Base-by-base conservation (phyloP, 2,797 vertebrate genomes). In the Brachymystax lenok region DNA sequence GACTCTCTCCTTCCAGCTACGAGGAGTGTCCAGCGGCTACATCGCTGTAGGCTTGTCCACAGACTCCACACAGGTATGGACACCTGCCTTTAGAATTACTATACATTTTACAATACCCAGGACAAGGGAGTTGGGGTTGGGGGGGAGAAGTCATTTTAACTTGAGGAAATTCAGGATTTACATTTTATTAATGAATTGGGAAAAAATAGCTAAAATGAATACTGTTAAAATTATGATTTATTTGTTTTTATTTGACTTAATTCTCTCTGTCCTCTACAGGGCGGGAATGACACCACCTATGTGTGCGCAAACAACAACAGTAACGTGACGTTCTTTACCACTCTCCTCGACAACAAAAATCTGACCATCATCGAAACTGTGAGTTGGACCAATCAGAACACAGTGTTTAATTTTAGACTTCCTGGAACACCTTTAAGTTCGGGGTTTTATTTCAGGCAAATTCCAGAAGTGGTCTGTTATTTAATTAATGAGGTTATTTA, bases 271-370 rank as follows among this genome's bases (percentile, higher is more conserved):
- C 7, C 5, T 12, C 54, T 33, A 5, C 54, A 73, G 71, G 17
- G 17, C 0, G 10, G 0, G 12, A 59, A 59, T 1, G 12, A 33
- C 71, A 13, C 17, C 19, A 73, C 28, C 19, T 73, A 73, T 59
- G 54, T 73, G 27, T 73, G 71, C 10, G 71, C 71, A 4, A 73
- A 73, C 19, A n/a, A 21, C 71, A 61, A 59, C 2, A 5, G 71
- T 3, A 21, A 1, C 3, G 17, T 73, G 1, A 24, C 21, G 8
- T 61, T 73, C 54, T 59, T 59, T 54, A 33, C 52, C 30, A 14
- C 71, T 13, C 10, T n/a, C 28, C 8, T 33, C 10, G 33, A 35
- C 27, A 59, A 59, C 4, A 1, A 6, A 8, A 0, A 4, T 59
- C 30, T 35, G 8, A 17, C 28, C 2, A 0, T 1, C 1, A n/a